Evolutionary conservation across 2,113 vertebrate species (phyloP).

Genomic region (Eleginops maclovinus): DNA sequence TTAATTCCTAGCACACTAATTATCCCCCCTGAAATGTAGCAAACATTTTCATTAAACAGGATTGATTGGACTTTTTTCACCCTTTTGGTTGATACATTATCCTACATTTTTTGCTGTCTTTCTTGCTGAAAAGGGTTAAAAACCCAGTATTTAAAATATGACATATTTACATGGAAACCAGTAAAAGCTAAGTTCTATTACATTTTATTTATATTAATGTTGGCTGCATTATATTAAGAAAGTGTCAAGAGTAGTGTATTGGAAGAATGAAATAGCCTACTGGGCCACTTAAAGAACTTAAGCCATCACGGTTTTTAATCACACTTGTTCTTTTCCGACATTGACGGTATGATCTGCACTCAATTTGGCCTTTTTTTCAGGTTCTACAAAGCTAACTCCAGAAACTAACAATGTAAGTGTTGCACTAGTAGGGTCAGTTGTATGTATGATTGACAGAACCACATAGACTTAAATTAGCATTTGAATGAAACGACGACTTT

Average conservation of each 20-base stretch:
- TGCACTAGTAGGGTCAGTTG: no score
- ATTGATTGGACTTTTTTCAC: neutral
- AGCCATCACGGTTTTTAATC: neutral
- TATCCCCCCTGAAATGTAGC: neutral
- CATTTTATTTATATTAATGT: neutral
- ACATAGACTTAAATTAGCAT: neutral
- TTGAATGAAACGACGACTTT: neutral
- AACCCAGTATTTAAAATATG: neutral
- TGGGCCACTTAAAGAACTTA: neutral
- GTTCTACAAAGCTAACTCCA: neutral
- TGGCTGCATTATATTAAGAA: neutral
- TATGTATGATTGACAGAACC: neutral
- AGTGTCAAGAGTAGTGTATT: neutral
- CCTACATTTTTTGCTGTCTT: neutral
- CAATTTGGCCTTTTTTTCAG: no score
- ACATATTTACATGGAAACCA: neutral
- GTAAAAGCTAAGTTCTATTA: neutral
- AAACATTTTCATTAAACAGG: neutral
- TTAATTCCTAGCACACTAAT: neutral
- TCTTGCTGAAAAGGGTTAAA: neutral
- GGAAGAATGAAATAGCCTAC: neutral
- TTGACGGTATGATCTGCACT: neutral
- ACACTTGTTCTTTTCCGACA: neutral
- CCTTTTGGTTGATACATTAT: neutral
- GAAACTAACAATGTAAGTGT: no score